A percentile compares a stretch with the other conserved stretches of the same genome.
Evolutionary conservation across 2,113 vertebrate species (phyloP).

Genomic region (Zosterops lateralis): DNA sequence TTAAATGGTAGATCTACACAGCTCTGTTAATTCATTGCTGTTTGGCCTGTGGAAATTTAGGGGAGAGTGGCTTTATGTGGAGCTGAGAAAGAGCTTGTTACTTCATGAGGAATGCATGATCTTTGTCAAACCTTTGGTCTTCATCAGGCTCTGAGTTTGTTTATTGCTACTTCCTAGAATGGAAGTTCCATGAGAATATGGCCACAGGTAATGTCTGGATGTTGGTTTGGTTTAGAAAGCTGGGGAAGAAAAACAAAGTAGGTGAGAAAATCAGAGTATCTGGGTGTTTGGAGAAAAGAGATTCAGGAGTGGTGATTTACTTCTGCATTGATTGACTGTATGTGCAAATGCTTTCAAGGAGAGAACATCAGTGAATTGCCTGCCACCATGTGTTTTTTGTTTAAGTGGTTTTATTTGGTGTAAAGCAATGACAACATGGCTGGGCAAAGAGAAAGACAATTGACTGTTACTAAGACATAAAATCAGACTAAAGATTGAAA

Average conservation of each 20-base stretch:
- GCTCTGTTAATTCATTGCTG: neutral
- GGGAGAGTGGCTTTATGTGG: neutral
- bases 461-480: neutral
- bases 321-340: neutral
- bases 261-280: neutral
- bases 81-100: neutral
- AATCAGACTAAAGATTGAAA: neutral
- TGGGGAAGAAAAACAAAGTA: neutral
- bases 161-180: neutral
- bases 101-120: neutral
- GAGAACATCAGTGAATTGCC: neutral
- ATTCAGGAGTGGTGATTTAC: neutral
- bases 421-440: neutral
- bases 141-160: neutral
- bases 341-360: neutral
- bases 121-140: neutral
- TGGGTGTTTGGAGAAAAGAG: neutral
- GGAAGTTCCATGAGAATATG: neutral
- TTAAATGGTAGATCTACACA: neutral
- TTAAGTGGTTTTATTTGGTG: neutral
- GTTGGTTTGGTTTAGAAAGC: neutral
- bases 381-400: neutral
- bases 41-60: neutral
- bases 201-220: neutral
- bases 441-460: neutral